Percentiles rank a stretch among this genome's conserved stretches.
Evolutionary conservation across 2,797 vertebrate genomes (phyloP).

Genomic region (Sandelia bainsii): DNA sequence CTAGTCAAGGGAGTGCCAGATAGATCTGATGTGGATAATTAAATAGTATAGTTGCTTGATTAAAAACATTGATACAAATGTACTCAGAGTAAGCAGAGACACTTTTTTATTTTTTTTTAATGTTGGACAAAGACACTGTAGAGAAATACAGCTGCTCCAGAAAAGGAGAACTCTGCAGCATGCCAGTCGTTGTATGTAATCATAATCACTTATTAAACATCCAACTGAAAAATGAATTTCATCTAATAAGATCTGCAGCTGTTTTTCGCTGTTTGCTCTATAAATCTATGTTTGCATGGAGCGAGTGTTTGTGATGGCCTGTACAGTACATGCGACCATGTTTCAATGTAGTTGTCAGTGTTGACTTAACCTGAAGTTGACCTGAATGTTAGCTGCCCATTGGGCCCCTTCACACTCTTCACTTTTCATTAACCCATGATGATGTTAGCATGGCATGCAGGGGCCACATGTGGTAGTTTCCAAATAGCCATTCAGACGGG

Average conservation of each 20-base stretch:
- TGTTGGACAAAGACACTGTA: constrained; percentile 7
- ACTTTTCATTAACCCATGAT: constrained; percentile 23
- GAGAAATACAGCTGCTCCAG: constrained; percentile 34
- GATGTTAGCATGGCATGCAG: constrained; percentile 7
- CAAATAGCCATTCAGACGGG: neutral
- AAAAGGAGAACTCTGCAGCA: neutral
- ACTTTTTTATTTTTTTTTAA: neutral
- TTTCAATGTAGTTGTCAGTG: constrained; percentile 16
- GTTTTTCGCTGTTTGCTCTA: neutral
- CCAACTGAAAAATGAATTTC: neutral
- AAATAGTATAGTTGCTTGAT: no score
- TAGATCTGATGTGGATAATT: no score
- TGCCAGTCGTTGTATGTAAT: constrained; percentile 1
- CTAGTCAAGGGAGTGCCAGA: no score
- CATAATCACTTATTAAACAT: constrained; percentile 2
- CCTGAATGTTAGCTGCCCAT: constrained; percentile 24
- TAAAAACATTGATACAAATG: no score
- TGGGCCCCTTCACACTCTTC: constrained; percentile 29
- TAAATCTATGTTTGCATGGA: constrained; percentile 12
- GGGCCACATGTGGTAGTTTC: constrained; percentile 14
- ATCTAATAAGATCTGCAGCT: constrained; percentile 16
- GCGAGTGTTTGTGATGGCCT: neutral
- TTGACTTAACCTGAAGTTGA: constrained; percentile 57
- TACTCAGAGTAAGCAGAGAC: no score
- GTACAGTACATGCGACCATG: neutral